Conservation (phyloP, 1,140 invertebrate species). For the Luehdorfia chinensis region DNA sequence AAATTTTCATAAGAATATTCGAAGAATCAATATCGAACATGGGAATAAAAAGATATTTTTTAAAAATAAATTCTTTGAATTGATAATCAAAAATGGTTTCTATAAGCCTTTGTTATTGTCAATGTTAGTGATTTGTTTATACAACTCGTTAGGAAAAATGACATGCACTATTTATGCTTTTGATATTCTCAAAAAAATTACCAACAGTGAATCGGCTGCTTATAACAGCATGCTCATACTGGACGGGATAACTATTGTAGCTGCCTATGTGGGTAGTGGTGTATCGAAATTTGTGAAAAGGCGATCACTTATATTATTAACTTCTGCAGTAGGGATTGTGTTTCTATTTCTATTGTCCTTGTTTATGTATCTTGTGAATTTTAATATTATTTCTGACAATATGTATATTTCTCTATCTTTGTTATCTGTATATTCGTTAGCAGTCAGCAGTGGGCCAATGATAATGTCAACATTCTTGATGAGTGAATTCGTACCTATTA, state of each 20-base stretch:
- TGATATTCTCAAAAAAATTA: constrained; percentile 20
- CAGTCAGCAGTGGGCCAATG: constrained; percentile 2
- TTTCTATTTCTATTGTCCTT: constrained; percentile 1
- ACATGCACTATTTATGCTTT: constrained; percentile 20
- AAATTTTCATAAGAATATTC: no score
- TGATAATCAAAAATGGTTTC: not conserved
- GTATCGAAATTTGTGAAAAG: constrained; percentile 18
- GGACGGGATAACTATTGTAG: constrained; percentile 16
- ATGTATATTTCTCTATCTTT: not conserved
- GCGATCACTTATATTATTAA: constrained; percentile 11
- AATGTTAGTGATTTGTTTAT: not conserved
- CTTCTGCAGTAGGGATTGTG: not conserved
- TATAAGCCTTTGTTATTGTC: not conserved
- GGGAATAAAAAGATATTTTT: not conserved
- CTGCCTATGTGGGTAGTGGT: constrained; percentile 19
- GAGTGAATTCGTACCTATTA: constrained; percentile 1
- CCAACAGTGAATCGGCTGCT: constrained; percentile 5
- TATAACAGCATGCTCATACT: constrained; percentile 19
- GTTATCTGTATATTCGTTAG: not conserved
- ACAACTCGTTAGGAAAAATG: constrained; percentile 18
- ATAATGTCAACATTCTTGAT: constrained; percentile 5
- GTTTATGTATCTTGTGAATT: not conserved
- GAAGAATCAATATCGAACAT: no score
- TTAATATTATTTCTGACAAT: not conserved
- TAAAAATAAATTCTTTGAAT: no score